Base-by-base conservation (phyloP, 2,888 invertebrate genomes). In the Pelosia muscerda region DNA sequence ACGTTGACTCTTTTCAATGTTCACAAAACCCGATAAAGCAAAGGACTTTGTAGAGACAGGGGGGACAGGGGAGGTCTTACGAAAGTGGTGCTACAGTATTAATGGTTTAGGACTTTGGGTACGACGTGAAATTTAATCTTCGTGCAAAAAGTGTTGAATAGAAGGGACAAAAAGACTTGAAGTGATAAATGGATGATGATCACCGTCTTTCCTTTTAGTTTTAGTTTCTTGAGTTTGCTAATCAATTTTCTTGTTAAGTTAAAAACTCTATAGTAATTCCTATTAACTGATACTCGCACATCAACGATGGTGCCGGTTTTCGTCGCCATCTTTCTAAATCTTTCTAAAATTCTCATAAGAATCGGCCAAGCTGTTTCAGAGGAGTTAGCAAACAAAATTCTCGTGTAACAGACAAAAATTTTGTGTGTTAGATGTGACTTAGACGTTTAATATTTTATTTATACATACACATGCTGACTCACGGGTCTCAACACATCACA, bases 121-220 rank as follows among this genome's bases (percentile, higher is more conserved):
- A 90, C 88, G 90, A 88, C 90, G 89, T 86, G 91, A 94, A 94
- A 94, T 94, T 94, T 93, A 94, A 94, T 94, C 94, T 94, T 87
- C 86, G 81, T 86, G 86, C 93, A 94, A 94, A 94, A 94, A 94
- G 94, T 92, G 91, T 91, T 91, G 91, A 93, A 94, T 92, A 88
- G 92, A 88, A 80, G 83, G 86, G 87, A 92, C 89, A 94, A 94
- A 93, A 94, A 94, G 91, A 81, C 77, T 75, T 73, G 74, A 84
- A 82, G 90, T 94, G 94, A 94, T 94, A 92, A 93, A 94, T 94
- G 90, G 86, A 89, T 73, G 90, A 89, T 90, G 87, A 87, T 86
- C 85, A 80, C 76, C 82, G 83, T 82, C 83, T 86, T 83, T 79
- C 76, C 75, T 83, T 77, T 77, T 81, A 73, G 73, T 81, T 81